Evolutionary conservation across 2,888 invertebrate genomes (phyloP), one percentile per base, ranked within the genome.

Genomic region (Eupithecia insigniata): DNA sequence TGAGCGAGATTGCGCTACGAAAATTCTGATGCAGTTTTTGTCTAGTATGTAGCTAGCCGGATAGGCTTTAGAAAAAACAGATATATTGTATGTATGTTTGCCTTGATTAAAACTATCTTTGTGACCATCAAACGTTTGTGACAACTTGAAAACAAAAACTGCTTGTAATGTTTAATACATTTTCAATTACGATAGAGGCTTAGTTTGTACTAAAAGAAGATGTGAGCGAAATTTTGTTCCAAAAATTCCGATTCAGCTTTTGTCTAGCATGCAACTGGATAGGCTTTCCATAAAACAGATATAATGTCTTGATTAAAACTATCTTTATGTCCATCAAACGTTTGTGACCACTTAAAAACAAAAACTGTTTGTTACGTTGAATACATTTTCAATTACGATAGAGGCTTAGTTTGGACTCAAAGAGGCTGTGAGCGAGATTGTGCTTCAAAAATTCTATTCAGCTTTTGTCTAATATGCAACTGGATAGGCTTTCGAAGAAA

Each of bases 321-420:
- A n/a, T n/a, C n/a, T n/a, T n/a, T n/a, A n/a, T 78, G 77, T 76
- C 76, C 83, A 81, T 82, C 74, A 76, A 84, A 84, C 82, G 83
- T 84, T 83, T 81, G 78, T 77, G 80, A 80, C 81, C 79, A 82
- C 80, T 82, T 85, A 84, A 82, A 87, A 83, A 87, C 85, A 85
- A 86, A 81, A 82, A 79, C 74, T 71, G 67, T 76, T 70, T 69
- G 72, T 66, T 69, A 70, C 55, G 75, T 69, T 79, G 76, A 81
- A 83, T 80, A 80, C 78, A 76, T 79, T 83, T 83, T 78, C 81
- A 83, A 83, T 81, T 79, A 79, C 75, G 73, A 43, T 26, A 70
- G 60, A 67, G 73, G 72, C 60, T 61, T 34, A 67, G 69, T 70
- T 66, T 72, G 55, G 64, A 51, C 60, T 58, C 30, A 64, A 64